Evolutionary conservation across 2,888 invertebrate species (phyloP).

Genomic region (Euplagia quadripunctaria): DNA sequence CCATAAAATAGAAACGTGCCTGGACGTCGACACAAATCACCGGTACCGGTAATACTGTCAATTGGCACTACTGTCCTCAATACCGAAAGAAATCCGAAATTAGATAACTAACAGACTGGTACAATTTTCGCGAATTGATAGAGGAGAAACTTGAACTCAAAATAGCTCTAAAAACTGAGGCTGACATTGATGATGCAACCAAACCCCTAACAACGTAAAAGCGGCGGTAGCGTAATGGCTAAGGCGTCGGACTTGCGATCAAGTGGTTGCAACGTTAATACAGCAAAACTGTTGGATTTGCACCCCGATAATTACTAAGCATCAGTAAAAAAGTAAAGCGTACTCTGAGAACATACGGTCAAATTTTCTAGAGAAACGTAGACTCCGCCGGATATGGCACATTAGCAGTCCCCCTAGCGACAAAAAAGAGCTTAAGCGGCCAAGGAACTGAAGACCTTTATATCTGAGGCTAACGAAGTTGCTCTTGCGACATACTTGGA

Average conservation of each 20-base stretch:
- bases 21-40: too few species aligned
- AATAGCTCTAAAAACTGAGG: conserved; percentile 6
- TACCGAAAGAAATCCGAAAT: too few species aligned
- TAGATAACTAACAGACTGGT: not conserved
- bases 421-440: not conserved
- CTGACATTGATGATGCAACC: not conserved
- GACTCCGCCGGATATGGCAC: not conserved
- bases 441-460: not conserved
- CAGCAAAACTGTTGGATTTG: not conserved
- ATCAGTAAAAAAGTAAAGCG: not conserved
- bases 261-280: too few species aligned
- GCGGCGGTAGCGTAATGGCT: too few species aligned
- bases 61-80: too few species aligned
- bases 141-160: not conserved
- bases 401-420: not conserved
- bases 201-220: not conserved
- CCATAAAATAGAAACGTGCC: too few species aligned
- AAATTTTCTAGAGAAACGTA: too few species aligned
- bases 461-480: conserved; percentile 3
- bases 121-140: not conserved
- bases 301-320: not conserved
- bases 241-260: too few species aligned
- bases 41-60: too few species aligned
- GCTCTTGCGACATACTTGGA: not conserved
- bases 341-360: conserved; percentile 1